Conservation (phyloP, 2,888 invertebrate species). For the Leucoma salicis region DNA sequence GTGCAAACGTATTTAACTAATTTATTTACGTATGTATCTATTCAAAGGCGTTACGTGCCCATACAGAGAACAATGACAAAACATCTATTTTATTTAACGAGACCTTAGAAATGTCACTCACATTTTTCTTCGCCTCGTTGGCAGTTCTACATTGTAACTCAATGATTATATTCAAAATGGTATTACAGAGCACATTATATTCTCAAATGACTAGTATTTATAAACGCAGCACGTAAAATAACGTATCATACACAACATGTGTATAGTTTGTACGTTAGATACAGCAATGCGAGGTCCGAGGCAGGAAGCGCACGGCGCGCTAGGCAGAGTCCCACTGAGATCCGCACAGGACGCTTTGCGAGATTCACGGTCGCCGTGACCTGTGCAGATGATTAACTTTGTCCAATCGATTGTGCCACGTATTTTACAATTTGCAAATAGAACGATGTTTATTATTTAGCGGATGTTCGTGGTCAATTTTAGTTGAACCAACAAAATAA, state of each 20-base stretch:
- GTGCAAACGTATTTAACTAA: conserved; percentile 22
- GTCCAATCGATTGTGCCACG: conserved; percentile 72
- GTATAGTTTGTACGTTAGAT: conserved; percentile 11
- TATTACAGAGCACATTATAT: conserved; percentile 45
- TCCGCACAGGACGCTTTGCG: conserved; percentile 49
- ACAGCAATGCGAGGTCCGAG: conserved; percentile 29
- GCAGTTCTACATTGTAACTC: conserved; percentile 74
- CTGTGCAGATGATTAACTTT: conserved; percentile 74
- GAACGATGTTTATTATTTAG: too few relatives aligned
- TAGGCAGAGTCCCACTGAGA: conserved; percentile 61
- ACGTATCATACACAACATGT: conserved; percentile 20
- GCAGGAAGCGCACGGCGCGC: conserved; percentile 69
- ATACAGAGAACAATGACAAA: conserved; percentile 17
- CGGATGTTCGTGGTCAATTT: too few relatives aligned
- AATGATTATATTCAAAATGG: conserved; percentile 41
- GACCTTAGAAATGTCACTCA: conserved; percentile 50
- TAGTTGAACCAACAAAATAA: too few relatives aligned
- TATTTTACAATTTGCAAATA: too few relatives aligned
- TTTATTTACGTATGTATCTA: neutral
- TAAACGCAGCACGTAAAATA: conserved; percentile 35
- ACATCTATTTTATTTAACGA: conserved; percentile 22
- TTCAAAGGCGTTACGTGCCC: conserved; percentile 7
- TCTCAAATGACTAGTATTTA: conserved; percentile 24
- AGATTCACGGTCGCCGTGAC: conserved; percentile 77
- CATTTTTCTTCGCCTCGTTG: conserved; percentile 71